phyloP scores from a whole-genome alignment of 2,888 invertebrate species.

The Scaptomyza reducta region DNA sequence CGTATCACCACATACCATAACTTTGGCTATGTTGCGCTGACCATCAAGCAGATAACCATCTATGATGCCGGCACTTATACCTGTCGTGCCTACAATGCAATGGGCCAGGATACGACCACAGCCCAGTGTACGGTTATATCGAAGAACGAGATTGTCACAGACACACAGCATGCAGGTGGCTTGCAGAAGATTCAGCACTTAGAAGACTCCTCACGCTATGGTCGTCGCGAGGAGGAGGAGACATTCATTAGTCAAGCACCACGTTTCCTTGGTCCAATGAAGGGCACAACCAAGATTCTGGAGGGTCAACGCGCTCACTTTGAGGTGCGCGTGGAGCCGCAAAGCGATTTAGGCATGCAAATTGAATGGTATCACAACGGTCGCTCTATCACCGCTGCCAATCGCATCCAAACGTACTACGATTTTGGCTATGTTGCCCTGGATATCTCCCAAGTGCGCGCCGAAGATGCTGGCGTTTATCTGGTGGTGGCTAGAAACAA shows the following conservation, averaged over 20 bases:
- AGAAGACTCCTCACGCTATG: conserved; percentile 92
- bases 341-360: conserved; percentile 95
- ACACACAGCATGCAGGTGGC: conserved; percentile 96
- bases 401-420: conserved; percentile 96
- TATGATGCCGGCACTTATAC: conserved; percentile 96
- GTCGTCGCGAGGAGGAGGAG: conserved; percentile 89
- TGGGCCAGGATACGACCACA: conserved; percentile 93
- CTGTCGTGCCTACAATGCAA: conserved; percentile 93
- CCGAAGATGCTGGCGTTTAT: conserved; percentile 96
- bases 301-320: conserved; percentile 98
- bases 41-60: conserved; percentile 94
- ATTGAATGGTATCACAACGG: conserved; percentile 99
- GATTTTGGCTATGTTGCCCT: conserved; percentile 99
- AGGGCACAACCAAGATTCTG: conserved; percentile 96
- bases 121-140: conserved; percentile 93
- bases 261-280: conserved; percentile 93
- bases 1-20: conserved; percentile 97
- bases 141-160: conserved; percentile 93
- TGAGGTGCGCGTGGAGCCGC: conserved; percentile 97
- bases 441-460: conserved; percentile 95
- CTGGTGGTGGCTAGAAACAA: conserved; percentile 96
- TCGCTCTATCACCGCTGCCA: conserved; percentile 93
- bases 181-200: conserved; percentile 95
- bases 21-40: conserved; percentile 97
- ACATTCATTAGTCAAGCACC: conserved; percentile 91